Conservation (phyloP, 1,140 invertebrate species). For the Monomorium pharaonis region DNA sequence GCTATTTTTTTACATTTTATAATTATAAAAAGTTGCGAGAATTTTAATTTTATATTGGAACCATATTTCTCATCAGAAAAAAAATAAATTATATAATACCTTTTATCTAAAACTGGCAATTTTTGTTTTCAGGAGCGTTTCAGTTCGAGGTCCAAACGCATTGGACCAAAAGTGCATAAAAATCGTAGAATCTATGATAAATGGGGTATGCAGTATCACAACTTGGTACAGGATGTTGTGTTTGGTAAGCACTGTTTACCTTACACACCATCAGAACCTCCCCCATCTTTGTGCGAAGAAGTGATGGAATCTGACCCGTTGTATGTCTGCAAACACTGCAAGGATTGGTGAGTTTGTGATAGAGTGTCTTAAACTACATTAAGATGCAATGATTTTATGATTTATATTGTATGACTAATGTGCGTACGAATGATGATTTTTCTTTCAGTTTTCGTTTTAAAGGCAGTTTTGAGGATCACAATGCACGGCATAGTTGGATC, state of each 20-base stretch:
- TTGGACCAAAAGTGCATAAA: slow-evolving; percentile 70
- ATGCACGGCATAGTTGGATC: slow-evolving; percentile 76
- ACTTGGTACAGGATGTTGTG: slow-evolving; percentile 74
- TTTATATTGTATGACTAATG: not conserved
- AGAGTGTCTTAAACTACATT: not conserved
- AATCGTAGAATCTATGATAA: slow-evolving; percentile 70
- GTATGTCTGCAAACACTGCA: slow-evolving; percentile 77
- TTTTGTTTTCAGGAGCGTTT: slow-evolving; percentile 4
- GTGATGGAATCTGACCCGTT: slow-evolving; percentile 52
- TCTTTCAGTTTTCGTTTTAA: slow-evolving; percentile 76
- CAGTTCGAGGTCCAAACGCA: not conserved
- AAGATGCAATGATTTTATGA: not conserved
- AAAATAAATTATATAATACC: not conserved
- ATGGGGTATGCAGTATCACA: slow-evolving; percentile 73
- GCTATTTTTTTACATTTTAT: not conserved
- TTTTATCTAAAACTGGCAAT: not conserved
- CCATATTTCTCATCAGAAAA: not conserved
- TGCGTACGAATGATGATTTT: not conserved
- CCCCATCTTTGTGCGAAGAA: slow-evolving; percentile 66
- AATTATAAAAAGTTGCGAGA: not conserved
- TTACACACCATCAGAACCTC: slow-evolving; percentile 73
- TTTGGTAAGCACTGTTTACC: slow-evolving; percentile 70
- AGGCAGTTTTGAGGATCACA: slow-evolving; percentile 77
- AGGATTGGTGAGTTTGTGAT: slow-evolving; percentile 76
- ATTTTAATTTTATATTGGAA: not conserved